Percentiles rank a stretch among this genome's conserved stretches.
Evolutionary conservation across 2,113 vertebrate genomes (phyloP).

Genomic region (Podarcis raffonei): DNA sequence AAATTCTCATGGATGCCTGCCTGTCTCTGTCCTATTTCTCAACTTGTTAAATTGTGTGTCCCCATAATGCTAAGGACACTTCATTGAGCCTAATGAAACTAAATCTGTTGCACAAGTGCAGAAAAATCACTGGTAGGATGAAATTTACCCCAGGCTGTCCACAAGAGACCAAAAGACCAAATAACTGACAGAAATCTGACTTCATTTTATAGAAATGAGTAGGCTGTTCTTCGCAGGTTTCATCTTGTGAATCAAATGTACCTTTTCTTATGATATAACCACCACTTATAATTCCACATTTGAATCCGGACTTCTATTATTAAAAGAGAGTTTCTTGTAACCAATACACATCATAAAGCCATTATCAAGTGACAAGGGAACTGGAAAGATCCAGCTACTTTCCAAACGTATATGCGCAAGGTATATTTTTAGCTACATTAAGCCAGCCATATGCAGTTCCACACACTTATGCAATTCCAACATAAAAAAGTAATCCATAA

Average conservation of each 20-base stretch:
- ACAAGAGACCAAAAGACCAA: neutral
- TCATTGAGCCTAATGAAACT: neutral
- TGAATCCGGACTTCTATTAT: slow-evolving; percentile 60
- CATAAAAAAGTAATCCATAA: slow-evolving; percentile 82
- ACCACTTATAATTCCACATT: slow-evolving; percentile 63
- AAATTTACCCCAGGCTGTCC: neutral
- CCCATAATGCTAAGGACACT: neutral
- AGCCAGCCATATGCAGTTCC: slow-evolving; percentile 75
- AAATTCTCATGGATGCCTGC: neutral
- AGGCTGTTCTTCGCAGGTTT: neutral
- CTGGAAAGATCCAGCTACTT: slow-evolving; percentile 66
- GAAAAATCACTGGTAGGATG: neutral
- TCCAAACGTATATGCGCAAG: slow-evolving; percentile 75
- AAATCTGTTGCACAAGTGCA: neutral
- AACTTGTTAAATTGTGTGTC: neutral
- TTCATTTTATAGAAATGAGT: neutral
- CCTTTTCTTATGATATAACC: slow-evolving; percentile 24
- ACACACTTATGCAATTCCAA: slow-evolving; percentile 80
- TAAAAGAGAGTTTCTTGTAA: slow-evolving; percentile 67
- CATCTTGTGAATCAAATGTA: neutral
- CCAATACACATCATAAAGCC: slow-evolving; percentile 71
- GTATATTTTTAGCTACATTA: slow-evolving; percentile 80
- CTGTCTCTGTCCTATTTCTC: neutral
- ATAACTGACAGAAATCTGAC: neutral
- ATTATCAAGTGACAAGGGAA: slow-evolving; percentile 68